These are phyloP conservation scores for Erinaceus europaeus DNA, from an alignment of 2,113 vertebrate genomes.

Conservation along the genomic window DNA sequence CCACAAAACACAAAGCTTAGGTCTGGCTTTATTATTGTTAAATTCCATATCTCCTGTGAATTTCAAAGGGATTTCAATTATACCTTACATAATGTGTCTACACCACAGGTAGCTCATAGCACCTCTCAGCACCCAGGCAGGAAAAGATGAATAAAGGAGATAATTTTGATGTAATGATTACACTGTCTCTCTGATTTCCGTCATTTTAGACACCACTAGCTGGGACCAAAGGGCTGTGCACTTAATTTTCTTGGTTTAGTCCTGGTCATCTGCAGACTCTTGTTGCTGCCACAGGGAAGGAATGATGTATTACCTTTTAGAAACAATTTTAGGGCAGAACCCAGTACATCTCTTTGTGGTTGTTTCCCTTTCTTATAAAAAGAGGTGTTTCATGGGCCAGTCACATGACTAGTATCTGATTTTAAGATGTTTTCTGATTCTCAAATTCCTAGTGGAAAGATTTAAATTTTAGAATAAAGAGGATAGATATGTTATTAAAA, in stretches of 20 bases:
- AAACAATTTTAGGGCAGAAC: not conserved
- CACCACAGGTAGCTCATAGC: too few species aligned
- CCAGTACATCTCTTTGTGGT: not conserved
- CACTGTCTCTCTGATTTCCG: not conserved
- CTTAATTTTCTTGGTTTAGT: not conserved
- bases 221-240: not conserved
- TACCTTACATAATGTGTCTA: not conserved
- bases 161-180: not conserved
- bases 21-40: not conserved
- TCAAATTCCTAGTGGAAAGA: not conserved
- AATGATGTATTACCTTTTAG: not conserved
- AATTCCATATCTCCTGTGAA: not conserved
- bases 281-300: not conserved
- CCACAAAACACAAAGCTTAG: not conserved
- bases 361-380: not conserved
- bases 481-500: not conserved
- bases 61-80: not conserved
- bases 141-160: not conserved
- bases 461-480: not conserved
- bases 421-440: not conserved
- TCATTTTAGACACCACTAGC: not conserved
- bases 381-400: not conserved
- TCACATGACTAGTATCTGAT: not conserved
- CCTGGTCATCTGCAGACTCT: not conserved
- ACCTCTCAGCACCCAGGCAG: not conserved